Conservation (phyloP, 2,113 vertebrate genomes). For the Pseudorectes ferrugineus region DNA sequence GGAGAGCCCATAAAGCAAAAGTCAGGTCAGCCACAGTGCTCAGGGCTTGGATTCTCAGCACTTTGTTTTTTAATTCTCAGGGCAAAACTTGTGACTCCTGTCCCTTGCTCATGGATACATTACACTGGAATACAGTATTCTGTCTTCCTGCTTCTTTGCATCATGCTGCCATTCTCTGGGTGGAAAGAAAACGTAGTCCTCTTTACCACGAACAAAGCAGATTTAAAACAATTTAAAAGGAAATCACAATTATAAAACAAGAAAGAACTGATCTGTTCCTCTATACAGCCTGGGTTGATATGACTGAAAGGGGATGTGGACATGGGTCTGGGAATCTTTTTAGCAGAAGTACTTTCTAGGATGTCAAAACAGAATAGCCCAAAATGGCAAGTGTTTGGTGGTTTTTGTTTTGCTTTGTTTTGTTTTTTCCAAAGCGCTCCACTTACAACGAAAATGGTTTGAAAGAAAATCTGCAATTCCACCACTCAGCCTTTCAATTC, state of each 20-base stretch:
- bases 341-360: not conserved
- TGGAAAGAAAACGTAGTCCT: not conserved
- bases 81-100: not conserved
- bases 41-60: not conserved
- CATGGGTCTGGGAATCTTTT: not conserved
- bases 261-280: not conserved
- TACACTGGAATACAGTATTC: not conserved
- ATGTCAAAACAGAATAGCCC: not conserved
- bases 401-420: not conserved
- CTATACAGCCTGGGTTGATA: not conserved
- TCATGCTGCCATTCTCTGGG: not conserved
- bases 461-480: not conserved
- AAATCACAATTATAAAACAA: not conserved
- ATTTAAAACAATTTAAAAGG: not conserved
- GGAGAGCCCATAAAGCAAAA: accelerated
- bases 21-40: not conserved
- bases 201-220: not conserved
- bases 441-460: not conserved
- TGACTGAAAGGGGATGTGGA: not conserved
- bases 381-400: not conserved
- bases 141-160: not conserved
- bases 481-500: not conserved
- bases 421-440: not conserved
- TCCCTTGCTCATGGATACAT: not conserved
- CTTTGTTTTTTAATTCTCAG: not conserved